Evolutionary conservation across 1,140 invertebrate species (phyloP).

Genomic region (Ostrea edulis): DNA sequence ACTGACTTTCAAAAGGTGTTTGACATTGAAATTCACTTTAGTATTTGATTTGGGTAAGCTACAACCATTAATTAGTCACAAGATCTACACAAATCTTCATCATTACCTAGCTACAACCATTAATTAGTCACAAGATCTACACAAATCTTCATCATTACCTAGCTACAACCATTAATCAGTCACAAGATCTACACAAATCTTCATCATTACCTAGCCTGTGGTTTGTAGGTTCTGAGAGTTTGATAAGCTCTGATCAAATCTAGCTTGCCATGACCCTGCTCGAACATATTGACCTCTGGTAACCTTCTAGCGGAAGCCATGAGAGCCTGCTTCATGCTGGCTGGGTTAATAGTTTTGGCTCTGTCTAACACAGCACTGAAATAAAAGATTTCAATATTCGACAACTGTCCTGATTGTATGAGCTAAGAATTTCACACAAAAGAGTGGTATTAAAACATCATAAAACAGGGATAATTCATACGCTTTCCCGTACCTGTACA

Average conservation of each 20-base stretch:
- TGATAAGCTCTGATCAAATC: conserved; percentile 93
- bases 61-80: too few species aligned
- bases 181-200: too few species aligned
- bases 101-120: too few species aligned
- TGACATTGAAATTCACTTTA: not conserved
- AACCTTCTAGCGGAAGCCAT: conserved; percentile 92
- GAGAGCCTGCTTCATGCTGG: conserved; percentile 96
- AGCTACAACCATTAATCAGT: too few species aligned
- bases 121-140: too few species aligned
- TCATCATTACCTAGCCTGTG: conserved; percentile 85
- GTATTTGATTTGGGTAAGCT: too few species aligned
- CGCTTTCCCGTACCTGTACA: conserved; percentile 85
- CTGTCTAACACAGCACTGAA: conserved; percentile 81
- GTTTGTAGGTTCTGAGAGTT: conserved; percentile 88
- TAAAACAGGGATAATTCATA: not conserved
- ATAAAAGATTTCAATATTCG: not conserved
- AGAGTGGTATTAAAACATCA: not conserved
- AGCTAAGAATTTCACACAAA: not conserved
- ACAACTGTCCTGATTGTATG: not conserved
- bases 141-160: too few species aligned
- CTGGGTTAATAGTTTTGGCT: conserved; percentile 89
- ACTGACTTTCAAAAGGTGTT: not conserved
- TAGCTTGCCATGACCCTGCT: conserved; percentile 95
- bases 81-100: too few species aligned
- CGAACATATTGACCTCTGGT: conserved; percentile 95